These are phyloP conservation scores for Megaceryle alcyon DNA, from an alignment of 2,797 vertebrate genomes.

Conservation along the genomic window DNA sequence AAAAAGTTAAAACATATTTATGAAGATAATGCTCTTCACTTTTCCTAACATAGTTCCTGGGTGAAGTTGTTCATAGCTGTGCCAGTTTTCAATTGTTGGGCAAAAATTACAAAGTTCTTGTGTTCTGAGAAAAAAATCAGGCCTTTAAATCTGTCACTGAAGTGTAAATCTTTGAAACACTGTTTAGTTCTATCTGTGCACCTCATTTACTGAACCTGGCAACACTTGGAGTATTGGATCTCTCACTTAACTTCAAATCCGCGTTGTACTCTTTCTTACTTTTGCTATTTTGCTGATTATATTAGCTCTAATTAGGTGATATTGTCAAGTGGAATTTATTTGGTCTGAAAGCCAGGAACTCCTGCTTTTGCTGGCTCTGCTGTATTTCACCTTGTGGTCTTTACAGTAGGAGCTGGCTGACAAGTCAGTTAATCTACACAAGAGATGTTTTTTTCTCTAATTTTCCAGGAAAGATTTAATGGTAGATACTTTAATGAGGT, in stretches of 20 bases:
- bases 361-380: slow-evolving; percentile 12
- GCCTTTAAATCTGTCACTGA: not conserved
- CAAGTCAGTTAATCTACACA: slow-evolving; percentile 31
- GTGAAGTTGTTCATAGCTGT: not conserved
- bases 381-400: not conserved
- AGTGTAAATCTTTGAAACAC: not conserved
- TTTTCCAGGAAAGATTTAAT: slow-evolving; percentile 55
- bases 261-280: not conserved
- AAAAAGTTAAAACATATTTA: not conserved
- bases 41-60: not conserved
- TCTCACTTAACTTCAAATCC: not conserved
- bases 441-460: not conserved
- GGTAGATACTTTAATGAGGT: slow-evolving; percentile 37
- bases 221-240: not conserved
- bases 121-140: not conserved
- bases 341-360: slow-evolving; percentile 13
- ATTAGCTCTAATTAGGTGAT: slow-evolving; percentile 2
- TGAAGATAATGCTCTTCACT: not conserved
- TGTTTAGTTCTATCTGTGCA: not conserved
- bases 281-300: not conserved
- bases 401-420: slow-evolving; percentile 60
- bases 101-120: not conserved
- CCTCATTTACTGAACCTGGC: not conserved
- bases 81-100: not conserved
- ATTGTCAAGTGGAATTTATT: slow-evolving; percentile 16